Conservation (phyloP, 2,113 vertebrate species). For the Steatornis caripensis region DNA sequence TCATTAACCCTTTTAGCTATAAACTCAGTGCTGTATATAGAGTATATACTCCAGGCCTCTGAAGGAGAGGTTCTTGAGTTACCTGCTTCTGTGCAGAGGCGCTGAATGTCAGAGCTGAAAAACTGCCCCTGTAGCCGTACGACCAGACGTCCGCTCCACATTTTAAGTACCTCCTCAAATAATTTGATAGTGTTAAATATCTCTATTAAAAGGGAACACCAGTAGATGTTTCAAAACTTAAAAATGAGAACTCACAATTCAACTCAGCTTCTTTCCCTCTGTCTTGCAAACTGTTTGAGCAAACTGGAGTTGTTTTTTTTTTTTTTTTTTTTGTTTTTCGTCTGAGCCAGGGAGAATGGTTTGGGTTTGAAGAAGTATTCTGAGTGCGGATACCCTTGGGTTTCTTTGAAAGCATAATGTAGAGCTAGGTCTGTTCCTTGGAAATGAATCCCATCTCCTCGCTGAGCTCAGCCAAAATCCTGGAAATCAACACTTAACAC, state of each 20-base stretch:
- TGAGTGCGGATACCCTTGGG: not conserved
- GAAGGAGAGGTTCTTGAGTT: not conserved
- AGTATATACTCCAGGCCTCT: fast-evolving
- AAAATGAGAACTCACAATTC: not conserved
- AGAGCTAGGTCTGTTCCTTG: not conserved
- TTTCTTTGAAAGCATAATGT: conserved; percentile 7
- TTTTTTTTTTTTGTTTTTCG: not conserved
- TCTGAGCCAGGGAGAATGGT: not conserved
- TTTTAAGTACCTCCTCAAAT: not conserved
- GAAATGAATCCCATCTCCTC: not conserved
- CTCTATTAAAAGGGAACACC: not conserved
- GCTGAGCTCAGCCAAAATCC: not conserved
- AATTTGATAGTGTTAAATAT: not conserved
- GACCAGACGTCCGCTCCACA: not conserved
- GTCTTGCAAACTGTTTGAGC: not conserved
- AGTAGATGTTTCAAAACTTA: not conserved
- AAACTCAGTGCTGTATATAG: fast-evolving
- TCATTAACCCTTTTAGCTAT: not conserved
- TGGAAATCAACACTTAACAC: not conserved
- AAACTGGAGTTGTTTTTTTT: not conserved
- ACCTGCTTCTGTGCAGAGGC: not conserved
- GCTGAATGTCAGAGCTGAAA: not conserved
- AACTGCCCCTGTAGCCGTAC: not conserved
- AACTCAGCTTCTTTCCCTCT: not conserved
- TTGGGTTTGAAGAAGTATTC: not conserved